Base-by-base conservation (phyloP, 2,113 vertebrate genomes). In the Mormyrus lacerda region DNA sequence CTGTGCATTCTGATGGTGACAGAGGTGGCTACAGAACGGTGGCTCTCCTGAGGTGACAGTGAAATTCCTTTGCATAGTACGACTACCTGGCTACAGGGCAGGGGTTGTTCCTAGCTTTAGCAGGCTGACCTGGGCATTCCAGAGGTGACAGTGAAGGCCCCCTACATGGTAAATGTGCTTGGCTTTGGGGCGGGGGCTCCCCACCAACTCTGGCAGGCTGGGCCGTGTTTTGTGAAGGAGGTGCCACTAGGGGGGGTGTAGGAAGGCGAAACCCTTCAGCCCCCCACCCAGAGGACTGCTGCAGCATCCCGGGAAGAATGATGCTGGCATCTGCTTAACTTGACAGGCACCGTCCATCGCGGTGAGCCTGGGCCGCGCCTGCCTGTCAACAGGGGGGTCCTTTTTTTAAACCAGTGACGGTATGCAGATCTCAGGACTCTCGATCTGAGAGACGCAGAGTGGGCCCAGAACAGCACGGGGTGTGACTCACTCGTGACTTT, bases 401-500 rank as follows among this genome's bases (percentile, higher is more conserved):
- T 85, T 47, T 85, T 85, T 24, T 69, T 31, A 69, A 69, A 65
- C 31, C 27, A 19, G 35, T 17, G n/a, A 53, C 1, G 48, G 10
- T 50, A 61, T 85, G 45, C 42, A 21, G n/a, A 55, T 69, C 24
- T 31, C 13, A 4, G 45, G 3, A 15, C 84, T 3, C 89, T 48
- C 89, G 0, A 24, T 21, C 17, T 15, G 84, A 73, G 24, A 48
- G 58, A 35, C 35, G 19, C 58, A 86, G 55, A 73, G 83, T 15
- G 45, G 53, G 42, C 50, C 11, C 7, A 3, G 42, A 45, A 86
- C 47, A 5, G 82, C 82, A 39, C 84, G 27, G 65, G 89, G 83
- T 79, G 58, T 79, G 89, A 51, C 61, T 87, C 47, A 76, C 19
- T 42, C 2, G 85, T 87, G 84, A 86, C 85, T 89, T 86, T 55